phyloP scores from a whole-genome alignment of 2,113 vertebrate species.

The Excalfactoria chinensis region DNA sequence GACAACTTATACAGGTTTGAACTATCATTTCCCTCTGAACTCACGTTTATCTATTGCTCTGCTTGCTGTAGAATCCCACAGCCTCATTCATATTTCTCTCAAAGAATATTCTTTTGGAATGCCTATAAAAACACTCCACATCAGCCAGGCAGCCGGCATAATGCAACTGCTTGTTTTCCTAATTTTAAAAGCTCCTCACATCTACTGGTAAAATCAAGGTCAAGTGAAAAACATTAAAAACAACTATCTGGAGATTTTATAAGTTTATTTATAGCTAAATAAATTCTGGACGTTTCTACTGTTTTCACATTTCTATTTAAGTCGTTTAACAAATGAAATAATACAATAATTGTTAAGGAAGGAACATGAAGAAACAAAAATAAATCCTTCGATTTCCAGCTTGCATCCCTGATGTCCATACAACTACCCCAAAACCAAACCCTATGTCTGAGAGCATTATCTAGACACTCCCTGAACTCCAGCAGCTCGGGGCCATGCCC shows the following conservation, averaged over 20 bases:
- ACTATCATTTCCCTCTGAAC: neutral
- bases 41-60: neutral
- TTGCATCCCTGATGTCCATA: neutral
- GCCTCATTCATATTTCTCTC: neutral
- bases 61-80: neutral
- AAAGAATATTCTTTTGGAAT: neutral
- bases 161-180: neutral
- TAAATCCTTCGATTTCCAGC: neutral
- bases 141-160: neutral
- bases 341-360: neutral
- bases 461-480: too few species aligned
- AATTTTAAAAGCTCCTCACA: constrained; percentile 1
- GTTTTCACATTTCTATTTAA: neutral
- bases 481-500: too few species aligned
- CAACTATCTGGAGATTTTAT: neutral
- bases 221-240: constrained; percentile 1
- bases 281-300: neutral
- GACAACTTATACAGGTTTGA: neutral
- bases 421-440: too few species aligned
- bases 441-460: too few species aligned
- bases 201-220: constrained; percentile 19
- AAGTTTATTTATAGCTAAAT: neutral
- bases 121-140: neutral
- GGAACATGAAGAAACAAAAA: neutral
- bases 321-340: neutral